These are phyloP conservation scores for Heptranchias perlo DNA, from an alignment of 2,113 vertebrate genomes.

Conservation along the genomic window DNA sequence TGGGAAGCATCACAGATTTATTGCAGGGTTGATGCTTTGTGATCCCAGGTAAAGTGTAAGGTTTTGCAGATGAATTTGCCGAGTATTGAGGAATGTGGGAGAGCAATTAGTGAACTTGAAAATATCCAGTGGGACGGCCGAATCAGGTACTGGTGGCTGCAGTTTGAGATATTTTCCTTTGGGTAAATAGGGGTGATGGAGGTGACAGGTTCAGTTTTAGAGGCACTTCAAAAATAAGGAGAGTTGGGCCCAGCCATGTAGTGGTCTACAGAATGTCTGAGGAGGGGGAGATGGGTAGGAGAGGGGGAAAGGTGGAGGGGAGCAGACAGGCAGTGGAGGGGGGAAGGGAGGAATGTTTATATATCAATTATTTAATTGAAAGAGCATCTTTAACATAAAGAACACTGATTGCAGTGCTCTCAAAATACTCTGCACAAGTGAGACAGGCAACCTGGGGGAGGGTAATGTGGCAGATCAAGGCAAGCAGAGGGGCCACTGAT, in stretches of 20 bases:
- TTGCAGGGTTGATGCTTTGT: background rate
- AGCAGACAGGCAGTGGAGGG: background rate
- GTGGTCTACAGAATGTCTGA: background rate
- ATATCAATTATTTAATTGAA: background rate
- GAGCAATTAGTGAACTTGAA: background rate
- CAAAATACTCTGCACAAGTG: background rate
- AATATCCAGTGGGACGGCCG: background rate
- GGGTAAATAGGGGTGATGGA: background rate
- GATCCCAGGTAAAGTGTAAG: background rate
- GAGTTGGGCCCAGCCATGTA: background rate
- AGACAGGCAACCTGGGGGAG: background rate
- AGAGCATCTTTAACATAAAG: background rate
- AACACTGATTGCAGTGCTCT: background rate
- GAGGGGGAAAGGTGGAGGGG: background rate
- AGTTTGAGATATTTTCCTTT: background rate
- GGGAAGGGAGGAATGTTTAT: background rate
- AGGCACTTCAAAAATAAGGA: background rate
- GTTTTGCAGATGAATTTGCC: background rate
- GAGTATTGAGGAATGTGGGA: background rate
- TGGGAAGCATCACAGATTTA: background rate
- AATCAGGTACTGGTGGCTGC: no score
- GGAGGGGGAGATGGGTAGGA: background rate
- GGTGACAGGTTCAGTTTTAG: background rate
- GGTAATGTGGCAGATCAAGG: no score
- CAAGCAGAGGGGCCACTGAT: background rate